These are phyloP conservation scores for Tipula unca DNA, from an alignment of 2,888 invertebrate species.

Conservation along the genomic window DNA sequence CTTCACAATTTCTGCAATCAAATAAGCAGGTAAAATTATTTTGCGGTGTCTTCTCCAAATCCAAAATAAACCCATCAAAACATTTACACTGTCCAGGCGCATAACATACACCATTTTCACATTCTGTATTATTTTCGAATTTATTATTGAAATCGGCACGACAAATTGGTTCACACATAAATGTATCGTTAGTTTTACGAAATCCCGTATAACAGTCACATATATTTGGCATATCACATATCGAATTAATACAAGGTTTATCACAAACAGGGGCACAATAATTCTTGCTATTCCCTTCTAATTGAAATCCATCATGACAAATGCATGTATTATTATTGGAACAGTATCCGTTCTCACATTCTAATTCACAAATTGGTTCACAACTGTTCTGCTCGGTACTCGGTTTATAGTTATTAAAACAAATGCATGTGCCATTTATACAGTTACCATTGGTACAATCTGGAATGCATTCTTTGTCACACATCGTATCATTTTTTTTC, in stretches of 20 bases:
- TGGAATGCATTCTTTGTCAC: conserved; percentile 9
- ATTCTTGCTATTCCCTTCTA: not conserved
- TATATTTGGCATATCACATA: conserved; percentile 35
- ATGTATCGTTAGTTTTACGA: not conserved
- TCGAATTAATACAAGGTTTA: conserved; percentile 29
- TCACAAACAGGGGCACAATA: conserved; percentile 21
- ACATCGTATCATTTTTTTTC: not conserved
- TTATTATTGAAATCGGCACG: conserved; percentile 27
- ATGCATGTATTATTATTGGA: conserved; percentile 29
- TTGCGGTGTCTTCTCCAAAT: not conserved
- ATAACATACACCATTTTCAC: conserved; percentile 37
- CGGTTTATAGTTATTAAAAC: conserved; percentile 15
- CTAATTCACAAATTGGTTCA: conserved; percentile 15
- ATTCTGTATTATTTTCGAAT: conserved; percentile 30
- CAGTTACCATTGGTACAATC: conserved; percentile 30
- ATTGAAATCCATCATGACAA: conserved; percentile 22
- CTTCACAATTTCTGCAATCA: not conserved
- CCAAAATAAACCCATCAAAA: conserved; percentile 31
- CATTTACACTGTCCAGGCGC: conserved; percentile 45
- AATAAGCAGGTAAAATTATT: not conserved
- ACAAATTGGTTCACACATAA: conserved; percentile 27
- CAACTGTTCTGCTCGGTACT: not conserved
- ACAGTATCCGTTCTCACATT: conserved; percentile 30
- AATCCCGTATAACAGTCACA: conserved; percentile 39
- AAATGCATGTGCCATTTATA: conserved; percentile 29